phyloP scores from a whole-genome alignment of 1,140 invertebrate genomes.

The Grapholita molesta region DNA sequence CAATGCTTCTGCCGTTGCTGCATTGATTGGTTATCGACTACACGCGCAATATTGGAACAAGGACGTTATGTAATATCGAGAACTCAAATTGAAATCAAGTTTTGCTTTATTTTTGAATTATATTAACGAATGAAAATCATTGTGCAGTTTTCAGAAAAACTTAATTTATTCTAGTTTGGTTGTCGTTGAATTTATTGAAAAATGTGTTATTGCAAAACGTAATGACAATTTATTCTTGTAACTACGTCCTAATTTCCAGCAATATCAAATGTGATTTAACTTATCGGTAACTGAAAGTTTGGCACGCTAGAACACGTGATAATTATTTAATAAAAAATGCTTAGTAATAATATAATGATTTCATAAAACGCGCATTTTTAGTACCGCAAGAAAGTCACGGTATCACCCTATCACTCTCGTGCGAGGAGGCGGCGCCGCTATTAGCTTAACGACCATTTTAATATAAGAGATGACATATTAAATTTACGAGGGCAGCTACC shows the following conservation, averaged over 20 bases:
- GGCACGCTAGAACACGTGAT: no score
- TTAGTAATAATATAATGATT: not conserved
- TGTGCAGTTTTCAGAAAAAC: no score
- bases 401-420: constrained; percentile 58
- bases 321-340: not conserved
- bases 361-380: constrained; percentile 33
- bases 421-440: constrained; percentile 60
- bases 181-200: no score
- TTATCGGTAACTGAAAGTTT: no score
- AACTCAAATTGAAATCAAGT: no score
- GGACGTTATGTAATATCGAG: not conserved
- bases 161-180: no score
- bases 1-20: not conserved
- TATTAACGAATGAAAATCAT: no score
- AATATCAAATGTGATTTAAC: no score
- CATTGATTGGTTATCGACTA: constrained; percentile 14
- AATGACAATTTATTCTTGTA: no score
- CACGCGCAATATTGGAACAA: not conserved
- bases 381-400: constrained; percentile 49
- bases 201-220: no score
- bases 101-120: no score
- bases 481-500: constrained; percentile 72
- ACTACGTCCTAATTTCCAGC: no score
- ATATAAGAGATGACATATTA: constrained; percentile 76
- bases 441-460: constrained; percentile 76